A percentile compares a stretch with the other conserved stretches of the same genome.
Evolutionary conservation across 2,888 invertebrate genomes (phyloP).

Genomic region (Rhamnusium bicolor): DNA sequence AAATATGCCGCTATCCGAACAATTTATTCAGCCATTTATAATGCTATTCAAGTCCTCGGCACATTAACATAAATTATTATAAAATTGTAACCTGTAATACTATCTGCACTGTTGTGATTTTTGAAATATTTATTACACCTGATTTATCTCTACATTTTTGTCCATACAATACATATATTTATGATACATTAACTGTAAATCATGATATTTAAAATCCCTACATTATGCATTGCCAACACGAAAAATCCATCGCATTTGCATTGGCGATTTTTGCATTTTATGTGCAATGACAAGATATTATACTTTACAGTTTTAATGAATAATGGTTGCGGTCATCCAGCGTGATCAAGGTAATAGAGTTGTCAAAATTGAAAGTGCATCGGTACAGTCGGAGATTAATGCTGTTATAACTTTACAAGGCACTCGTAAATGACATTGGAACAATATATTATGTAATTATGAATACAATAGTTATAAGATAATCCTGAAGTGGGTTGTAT

Average conservation of each 20-base stretch:
- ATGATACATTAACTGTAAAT: neutral
- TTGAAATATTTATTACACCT: neutral
- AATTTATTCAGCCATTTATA: too few species aligned
- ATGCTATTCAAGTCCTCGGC: too few species aligned
- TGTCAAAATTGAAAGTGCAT: conserved; percentile 7
- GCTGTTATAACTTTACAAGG: neutral
- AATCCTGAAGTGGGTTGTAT: too few species aligned
- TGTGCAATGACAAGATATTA: conserved; percentile 17
- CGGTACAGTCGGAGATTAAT: neutral
- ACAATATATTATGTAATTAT: too few species aligned
- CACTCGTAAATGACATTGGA: too few species aligned
- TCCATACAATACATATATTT: neutral
- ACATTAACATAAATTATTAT: too few species aligned
- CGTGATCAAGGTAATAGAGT: conserved; percentile 9
- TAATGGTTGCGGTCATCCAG: conserved; percentile 9
- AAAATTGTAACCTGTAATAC: too few species aligned
- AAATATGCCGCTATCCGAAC: too few species aligned
- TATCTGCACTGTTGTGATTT: neutral
- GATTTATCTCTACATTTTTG: neutral
- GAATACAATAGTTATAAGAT: too few species aligned
- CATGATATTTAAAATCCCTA: conserved; percentile 24
- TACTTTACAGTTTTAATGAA: conserved; percentile 10
- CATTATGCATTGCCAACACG: conserved; percentile 26
- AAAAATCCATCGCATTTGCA: conserved; percentile 24
- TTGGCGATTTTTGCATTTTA: conserved; percentile 16